phyloP scores from a whole-genome alignment of 2,888 invertebrate genomes.

The Trissonchulus latispiculum region DNA sequence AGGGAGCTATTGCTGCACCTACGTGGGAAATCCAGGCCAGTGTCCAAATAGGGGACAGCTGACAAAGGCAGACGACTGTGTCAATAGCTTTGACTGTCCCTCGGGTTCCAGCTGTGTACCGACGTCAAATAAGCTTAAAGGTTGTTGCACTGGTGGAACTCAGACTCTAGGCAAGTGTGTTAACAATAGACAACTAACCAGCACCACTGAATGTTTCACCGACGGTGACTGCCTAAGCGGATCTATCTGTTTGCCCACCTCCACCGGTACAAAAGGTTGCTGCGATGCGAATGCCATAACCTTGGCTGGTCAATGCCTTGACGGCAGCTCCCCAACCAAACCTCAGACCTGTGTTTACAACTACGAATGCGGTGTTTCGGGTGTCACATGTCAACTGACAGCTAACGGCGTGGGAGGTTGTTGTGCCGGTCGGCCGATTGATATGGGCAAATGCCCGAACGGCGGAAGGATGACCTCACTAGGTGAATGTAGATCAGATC shows the following conservation, averaged over 20 bases:
- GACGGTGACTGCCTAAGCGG: not conserved
- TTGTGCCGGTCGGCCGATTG: too few species aligned
- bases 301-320: not conserved
- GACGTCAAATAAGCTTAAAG: not conserved
- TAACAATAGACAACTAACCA: not conserved
- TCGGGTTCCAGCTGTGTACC: not conserved
- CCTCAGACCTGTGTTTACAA: not conserved
- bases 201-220: not conserved
- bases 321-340: not conserved
- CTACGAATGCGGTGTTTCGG: not conserved
- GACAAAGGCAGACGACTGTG: not conserved
- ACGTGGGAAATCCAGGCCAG: not conserved
- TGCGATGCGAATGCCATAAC: not conserved
- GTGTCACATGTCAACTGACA: not conserved
- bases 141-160: not conserved
- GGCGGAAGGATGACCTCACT: too few species aligned
- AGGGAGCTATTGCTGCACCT: not conserved
- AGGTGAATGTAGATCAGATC: too few species aligned
- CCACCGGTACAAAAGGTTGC: not conserved
- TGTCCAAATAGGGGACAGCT: not conserved
- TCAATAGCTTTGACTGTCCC: not conserved
- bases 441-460: too few species aligned
- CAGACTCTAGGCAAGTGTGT: not conserved
- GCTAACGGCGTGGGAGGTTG: not conserved
- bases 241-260: not conserved